phyloP scores from a whole-genome alignment of 1,140 invertebrate genomes.

The Homalodisca vitripennis region DNA sequence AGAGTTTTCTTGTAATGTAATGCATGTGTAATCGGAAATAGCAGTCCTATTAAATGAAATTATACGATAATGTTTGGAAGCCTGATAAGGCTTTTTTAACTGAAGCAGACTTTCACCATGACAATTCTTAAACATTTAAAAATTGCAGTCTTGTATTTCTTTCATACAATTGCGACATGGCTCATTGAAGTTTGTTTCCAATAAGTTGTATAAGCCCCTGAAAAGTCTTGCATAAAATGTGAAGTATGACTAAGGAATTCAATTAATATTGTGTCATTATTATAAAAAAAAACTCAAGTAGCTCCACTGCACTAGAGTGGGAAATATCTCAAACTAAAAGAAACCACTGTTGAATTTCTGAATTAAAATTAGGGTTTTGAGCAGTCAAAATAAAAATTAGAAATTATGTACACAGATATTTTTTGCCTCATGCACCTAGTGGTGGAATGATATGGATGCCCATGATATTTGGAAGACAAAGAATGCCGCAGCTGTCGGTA shows the following conservation, averaged over 20 bases:
- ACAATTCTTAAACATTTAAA: not conserved
- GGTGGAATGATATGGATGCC: slow-evolving; percentile 38
- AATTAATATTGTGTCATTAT: slow-evolving; percentile 42
- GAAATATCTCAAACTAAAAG: slow-evolving; percentile 40
- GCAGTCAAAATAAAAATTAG: slow-evolving; percentile 47
- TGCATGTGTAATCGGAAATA: slow-evolving; percentile 1
- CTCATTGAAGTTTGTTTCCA: slow-evolving; percentile 36
- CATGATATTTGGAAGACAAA: slow-evolving; percentile 39
- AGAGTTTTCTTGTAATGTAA: no score
- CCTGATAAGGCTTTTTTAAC: slow-evolving; percentile 20
- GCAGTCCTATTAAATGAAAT: not conserved
- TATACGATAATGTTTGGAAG: slow-evolving; percentile 14
- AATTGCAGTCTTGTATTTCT: slow-evolving; percentile 17
- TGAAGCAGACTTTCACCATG: slow-evolving; percentile 18
- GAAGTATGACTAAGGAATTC: slow-evolving; percentile 44
- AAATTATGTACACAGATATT: slow-evolving; percentile 46
- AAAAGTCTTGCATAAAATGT: slow-evolving; percentile 43
- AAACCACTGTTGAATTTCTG: slow-evolving; percentile 36
- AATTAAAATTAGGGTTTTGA: slow-evolving; percentile 45
- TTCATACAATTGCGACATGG: slow-evolving; percentile 3
- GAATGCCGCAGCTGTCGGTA: slow-evolving; percentile 33
- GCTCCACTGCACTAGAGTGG: slow-evolving; percentile 37
- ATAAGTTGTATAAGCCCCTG: slow-evolving; percentile 42
- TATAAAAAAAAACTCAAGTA: slow-evolving; percentile 39
- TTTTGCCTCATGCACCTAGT: slow-evolving; percentile 42